phyloP scores from a whole-genome alignment of 2,888 invertebrate genomes.

The Nysson spinosus region DNA sequence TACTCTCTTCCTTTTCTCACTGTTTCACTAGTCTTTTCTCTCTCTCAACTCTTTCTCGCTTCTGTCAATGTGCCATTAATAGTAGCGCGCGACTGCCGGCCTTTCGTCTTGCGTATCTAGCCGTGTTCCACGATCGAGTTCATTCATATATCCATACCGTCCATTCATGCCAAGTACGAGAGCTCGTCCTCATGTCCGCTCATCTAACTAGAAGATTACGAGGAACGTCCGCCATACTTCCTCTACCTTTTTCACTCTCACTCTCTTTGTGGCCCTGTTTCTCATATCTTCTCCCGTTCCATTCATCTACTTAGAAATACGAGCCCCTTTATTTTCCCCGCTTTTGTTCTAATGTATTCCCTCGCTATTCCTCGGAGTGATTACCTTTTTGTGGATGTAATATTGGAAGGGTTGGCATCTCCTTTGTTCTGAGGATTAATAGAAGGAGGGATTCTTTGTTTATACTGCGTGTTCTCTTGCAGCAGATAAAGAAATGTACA shows the following conservation, averaged over 20 bases:
- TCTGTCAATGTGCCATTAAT: too few species aligned
- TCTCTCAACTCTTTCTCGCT: slow-evolving; percentile 7
- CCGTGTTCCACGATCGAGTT: too few species aligned
- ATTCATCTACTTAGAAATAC: neutral
- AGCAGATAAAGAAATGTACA: too few species aligned
- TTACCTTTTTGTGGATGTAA: too few species aligned
- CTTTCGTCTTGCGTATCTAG: slow-evolving; percentile 45
- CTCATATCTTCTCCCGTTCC: neutral
- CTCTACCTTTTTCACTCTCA: slow-evolving; percentile 19
- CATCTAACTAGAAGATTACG: slow-evolving; percentile 56
- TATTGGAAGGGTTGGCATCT: too few species aligned
- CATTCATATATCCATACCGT: slow-evolving; percentile 46
- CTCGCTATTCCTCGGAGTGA: too few species aligned
- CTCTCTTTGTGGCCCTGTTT: neutral
- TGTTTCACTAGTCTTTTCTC: neutral
- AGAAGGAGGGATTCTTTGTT: too few species aligned
- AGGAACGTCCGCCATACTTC: slow-evolving; percentile 27
- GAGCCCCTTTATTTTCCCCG: neutral
- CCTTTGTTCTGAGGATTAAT: too few species aligned
- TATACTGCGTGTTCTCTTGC: too few species aligned
- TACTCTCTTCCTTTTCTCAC: neutral
- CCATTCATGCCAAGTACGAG: slow-evolving; percentile 38
- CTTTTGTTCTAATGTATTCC: too few species aligned
- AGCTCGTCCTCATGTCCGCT: slow-evolving; percentile 46
- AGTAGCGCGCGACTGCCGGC: slow-evolving; percentile 15